phyloP scores from a whole-genome alignment of 2,888 invertebrate species.

The Scelioninae gen. 1 region DNA sequence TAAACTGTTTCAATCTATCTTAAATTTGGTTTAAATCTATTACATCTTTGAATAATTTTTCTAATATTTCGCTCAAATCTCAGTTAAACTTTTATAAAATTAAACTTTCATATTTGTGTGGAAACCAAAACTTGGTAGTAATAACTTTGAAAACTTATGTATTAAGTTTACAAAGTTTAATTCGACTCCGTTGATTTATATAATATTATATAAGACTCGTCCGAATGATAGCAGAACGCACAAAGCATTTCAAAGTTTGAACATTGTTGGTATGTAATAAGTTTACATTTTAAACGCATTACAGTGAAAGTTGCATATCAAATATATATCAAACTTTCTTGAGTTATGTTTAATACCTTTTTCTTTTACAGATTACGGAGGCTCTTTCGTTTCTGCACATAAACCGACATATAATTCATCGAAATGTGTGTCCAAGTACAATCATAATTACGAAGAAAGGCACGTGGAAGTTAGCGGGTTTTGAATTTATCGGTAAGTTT shows the following conservation, averaged over 20 bases:
- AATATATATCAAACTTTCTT: neutral
- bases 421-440: slow-evolving; percentile 97
- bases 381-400: slow-evolving; percentile 96
- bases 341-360: neutral
- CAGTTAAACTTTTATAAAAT: no score
- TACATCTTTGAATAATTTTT: no score
- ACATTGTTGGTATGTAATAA: neutral
- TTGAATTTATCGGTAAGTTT: slow-evolving; percentile 94
- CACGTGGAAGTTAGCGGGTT: slow-evolving; percentile 97
- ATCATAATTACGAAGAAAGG: slow-evolving; percentile 96
- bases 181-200: slow-evolving; percentile 1
- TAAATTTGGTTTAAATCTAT: no score
- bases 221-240: neutral
- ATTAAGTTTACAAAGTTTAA: slow-evolving; percentile 11
- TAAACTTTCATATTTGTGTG: no score
- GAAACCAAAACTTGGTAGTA: neutral
- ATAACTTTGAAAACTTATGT: neutral
- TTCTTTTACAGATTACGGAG: slow-evolving; percentile 92
- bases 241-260: neutral
- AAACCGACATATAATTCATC: slow-evolving; percentile 93
- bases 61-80: no score
- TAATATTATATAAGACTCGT: slow-evolving; percentile 1
- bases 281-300: neutral
- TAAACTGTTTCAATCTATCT: no score
- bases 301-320: neutral